phyloP scores from a whole-genome alignment of 2,113 vertebrate species.

The Excalfactoria chinensis region DNA sequence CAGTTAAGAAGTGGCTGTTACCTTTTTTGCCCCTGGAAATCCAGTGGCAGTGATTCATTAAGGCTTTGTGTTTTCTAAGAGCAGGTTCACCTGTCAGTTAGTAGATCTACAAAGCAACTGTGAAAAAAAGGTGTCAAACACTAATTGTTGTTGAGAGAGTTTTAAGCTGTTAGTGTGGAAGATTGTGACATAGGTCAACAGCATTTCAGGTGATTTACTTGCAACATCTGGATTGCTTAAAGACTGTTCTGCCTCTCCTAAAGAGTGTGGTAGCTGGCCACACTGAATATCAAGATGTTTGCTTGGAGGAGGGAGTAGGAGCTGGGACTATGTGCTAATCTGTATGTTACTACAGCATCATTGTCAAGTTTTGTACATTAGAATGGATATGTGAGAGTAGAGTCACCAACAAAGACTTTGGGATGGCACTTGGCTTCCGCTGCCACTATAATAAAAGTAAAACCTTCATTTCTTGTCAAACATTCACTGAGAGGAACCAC shows the following conservation, averaged over 20 bases:
- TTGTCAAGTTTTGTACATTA: background rate
- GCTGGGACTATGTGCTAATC: background rate
- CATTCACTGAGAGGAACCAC: fast-evolving
- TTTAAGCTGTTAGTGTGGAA: background rate
- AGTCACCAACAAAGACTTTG: background rate
- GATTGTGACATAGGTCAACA: background rate
- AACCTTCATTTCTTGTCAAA: background rate
- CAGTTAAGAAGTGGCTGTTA: constrained; percentile 44
- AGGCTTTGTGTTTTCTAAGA: constrained; percentile 25
- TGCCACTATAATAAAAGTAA: background rate
- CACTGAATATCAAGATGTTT: background rate
- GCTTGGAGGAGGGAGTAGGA: background rate
- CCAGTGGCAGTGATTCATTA: constrained; percentile 53
- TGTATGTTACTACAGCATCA: background rate
- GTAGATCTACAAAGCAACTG: background rate
- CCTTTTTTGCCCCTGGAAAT: constrained; percentile 43
- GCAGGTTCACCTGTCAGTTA: constrained; percentile 31
- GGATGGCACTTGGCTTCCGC: background rate
- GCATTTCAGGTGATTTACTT: background rate
- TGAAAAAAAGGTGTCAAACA: background rate
- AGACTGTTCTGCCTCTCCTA: background rate
- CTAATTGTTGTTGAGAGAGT: background rate
- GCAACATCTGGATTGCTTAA: background rate
- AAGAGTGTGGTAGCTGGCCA: background rate
- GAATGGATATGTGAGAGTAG: background rate